phyloP scores from a whole-genome alignment of 2,888 invertebrate genomes.

The Laspeyria flexula region DNA sequence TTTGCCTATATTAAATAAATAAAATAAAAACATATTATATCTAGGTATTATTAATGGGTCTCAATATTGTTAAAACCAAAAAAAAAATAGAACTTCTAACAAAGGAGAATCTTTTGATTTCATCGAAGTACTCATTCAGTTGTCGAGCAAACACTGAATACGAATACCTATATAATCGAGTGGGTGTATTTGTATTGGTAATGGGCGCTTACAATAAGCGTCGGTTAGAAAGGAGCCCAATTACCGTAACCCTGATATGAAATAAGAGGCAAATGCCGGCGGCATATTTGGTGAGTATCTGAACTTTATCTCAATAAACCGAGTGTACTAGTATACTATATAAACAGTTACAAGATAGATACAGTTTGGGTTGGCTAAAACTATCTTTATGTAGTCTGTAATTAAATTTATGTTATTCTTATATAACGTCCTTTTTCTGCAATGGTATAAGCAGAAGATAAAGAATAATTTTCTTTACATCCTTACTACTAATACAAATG shows the following conservation, averaged over 20 bases:
- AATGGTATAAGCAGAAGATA: no score
- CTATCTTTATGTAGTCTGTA: no score
- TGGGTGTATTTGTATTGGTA: slow-evolving; percentile 30
- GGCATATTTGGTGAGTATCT: slow-evolving; percentile 21
- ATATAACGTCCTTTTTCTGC: no score
- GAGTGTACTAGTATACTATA: not conserved
- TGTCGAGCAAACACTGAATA: not conserved
- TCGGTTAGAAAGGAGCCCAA: slow-evolving; percentile 35
- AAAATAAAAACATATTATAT: no score
- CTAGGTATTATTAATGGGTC: no score
- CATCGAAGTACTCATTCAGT: not conserved
- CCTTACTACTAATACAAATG: no score
- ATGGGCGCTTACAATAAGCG: slow-evolving; percentile 34
- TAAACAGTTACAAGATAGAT: not conserved
- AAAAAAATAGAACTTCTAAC: no score
- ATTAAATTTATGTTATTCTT: no score
- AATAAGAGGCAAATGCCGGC: slow-evolving; percentile 26
- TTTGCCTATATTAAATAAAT: no score
- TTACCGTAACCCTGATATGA: slow-evolving; percentile 28
- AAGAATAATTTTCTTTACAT: no score
- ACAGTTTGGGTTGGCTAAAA: no score
- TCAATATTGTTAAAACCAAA: no score
- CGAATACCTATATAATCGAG: slow-evolving; percentile 11
- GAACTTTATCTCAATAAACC: slow-evolving; percentile 5
- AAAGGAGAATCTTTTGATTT: not conserved